Conservation (phyloP, 30 jellyfish, hydroid and myxozoan species). For the Pelagia noctiluca region DNA sequence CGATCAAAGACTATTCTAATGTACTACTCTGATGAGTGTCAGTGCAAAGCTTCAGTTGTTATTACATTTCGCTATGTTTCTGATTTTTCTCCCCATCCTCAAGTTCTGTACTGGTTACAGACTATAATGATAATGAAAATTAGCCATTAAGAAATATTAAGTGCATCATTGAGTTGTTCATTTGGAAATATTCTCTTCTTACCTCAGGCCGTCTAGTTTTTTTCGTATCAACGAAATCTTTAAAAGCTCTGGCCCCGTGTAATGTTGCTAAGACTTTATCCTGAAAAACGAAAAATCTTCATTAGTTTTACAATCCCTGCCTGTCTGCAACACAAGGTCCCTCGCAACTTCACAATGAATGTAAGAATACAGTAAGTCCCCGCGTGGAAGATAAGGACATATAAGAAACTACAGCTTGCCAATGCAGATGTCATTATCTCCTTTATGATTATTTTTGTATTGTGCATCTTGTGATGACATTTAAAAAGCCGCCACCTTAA, state of each 20-base stretch:
- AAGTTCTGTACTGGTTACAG: neutral
- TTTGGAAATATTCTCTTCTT: neutral
- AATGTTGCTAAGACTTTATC: slow-evolving; percentile 81
- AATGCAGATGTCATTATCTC: no score
- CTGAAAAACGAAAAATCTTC: slow-evolving; percentile 31
- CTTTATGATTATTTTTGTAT: no score
- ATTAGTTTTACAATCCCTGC: neutral
- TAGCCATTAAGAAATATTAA: neutral
- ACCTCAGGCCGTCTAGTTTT: slow-evolving; percentile 98
- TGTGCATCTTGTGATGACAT: no score
- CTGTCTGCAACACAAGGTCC: neutral
- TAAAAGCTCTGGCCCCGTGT: slow-evolving; percentile 92
- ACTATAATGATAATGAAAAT: no score
- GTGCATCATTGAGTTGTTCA: neutral
- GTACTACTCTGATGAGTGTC: neutral
- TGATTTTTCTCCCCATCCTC: neutral
- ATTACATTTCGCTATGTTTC: neutral
- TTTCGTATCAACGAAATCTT: slow-evolving; percentile 87
- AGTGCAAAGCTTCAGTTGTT: neutral
- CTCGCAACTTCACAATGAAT: neutral
- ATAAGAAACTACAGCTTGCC: no score
- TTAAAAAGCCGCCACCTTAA: no score
- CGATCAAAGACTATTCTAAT: neutral
- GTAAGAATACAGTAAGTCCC: neutral
- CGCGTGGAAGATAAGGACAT: neutral